Evolutionary conservation across 1,140 invertebrate genomes (phyloP), one percentile per base, ranked within the genome.

Genomic region (Aradophagus sp.): DNA sequence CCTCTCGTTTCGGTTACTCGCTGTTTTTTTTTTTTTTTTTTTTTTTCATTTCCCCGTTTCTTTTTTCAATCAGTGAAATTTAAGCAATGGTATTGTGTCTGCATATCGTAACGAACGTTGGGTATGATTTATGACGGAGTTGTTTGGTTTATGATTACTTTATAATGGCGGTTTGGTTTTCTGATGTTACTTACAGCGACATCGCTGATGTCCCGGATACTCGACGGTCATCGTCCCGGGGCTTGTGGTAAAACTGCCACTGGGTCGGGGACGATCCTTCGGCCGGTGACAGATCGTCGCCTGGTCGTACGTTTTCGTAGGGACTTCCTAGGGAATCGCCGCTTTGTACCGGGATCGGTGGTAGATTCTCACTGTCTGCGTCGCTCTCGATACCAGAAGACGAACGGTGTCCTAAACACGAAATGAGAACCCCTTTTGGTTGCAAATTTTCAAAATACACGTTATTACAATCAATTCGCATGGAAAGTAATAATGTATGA

Each of bases 251-350:
- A 53, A 87, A 87, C 61, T 88, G 86, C 89, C 89, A 90, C 55
- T 87, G 84, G 34, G 87, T 88, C 4, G 89, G 89, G 2, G 89
- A 90, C 1, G 87, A 87, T 6, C 87, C 84, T 68, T 84, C 84
- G 13, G 61, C 77, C 4, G 84, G 87, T 7, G 86, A 89, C 53
- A 87, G 79, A 76, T 87, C 86, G 63, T 86, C 77, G 50, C 82
- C 77, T 32, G 87, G 85, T 27, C 87, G 83, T 34, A 90, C 89
- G 53, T 90, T 90, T 55, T 90, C 89, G 75, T 90, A 90, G n/a
- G 89, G 89, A 77, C 89, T 90, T 17, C 89, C 89, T 13, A 90
- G 73, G 4, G 88, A 88, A 63, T 88, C 87, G 39, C 81, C 80
- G 52, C 86, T 82, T 41, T 88, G 87, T 32, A 88, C 82, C 17